phyloP scores from a whole-genome alignment of 92 coral and sea anemone species.

The Micromussa lordhowensis region DNA sequence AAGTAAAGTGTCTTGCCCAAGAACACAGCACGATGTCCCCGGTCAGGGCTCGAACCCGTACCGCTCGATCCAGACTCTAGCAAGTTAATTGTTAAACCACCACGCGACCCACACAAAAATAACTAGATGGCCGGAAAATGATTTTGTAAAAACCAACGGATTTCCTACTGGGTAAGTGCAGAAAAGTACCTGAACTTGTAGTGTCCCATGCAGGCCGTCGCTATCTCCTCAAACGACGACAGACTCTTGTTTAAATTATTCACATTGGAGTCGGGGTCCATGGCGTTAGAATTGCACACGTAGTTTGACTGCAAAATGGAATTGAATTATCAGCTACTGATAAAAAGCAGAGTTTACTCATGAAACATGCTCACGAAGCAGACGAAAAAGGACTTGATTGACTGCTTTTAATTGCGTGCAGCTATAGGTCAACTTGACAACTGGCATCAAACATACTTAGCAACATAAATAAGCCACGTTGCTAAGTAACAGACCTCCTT shows the following conservation, averaged over 20 bases:
- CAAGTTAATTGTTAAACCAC: background rate
- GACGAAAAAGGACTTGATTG: too few species aligned
- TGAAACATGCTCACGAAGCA: background rate
- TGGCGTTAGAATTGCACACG: conserved; percentile 90
- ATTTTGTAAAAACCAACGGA: background rate
- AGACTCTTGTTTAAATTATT: conserved; percentile 84
- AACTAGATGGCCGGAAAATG: background rate
- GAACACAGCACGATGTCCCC: too few species aligned
- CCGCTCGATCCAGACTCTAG: too few species aligned
- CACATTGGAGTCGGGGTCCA: conserved; percentile 91
- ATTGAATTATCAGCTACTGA: background rate
- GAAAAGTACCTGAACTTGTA: conserved; percentile 88
- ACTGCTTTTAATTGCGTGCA: too few species aligned
- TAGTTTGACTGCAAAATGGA: conserved; percentile 76
- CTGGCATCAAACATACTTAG: too few species aligned
- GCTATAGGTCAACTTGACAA: too few species aligned
- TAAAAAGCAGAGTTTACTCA: background rate
- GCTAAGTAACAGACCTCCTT: too few species aligned
- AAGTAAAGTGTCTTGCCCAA: too few species aligned
- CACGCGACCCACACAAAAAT: background rate
- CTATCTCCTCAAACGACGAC: conserved; percentile 91
- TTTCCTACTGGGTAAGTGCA: background rate
- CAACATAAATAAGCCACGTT: too few species aligned
- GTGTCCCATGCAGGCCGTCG: conserved; percentile 89
- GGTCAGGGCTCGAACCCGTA: too few species aligned